Evolutionary conservation across 2,113 vertebrate genomes (phyloP).

Genomic region (Formicarius rufipectus): DNA sequence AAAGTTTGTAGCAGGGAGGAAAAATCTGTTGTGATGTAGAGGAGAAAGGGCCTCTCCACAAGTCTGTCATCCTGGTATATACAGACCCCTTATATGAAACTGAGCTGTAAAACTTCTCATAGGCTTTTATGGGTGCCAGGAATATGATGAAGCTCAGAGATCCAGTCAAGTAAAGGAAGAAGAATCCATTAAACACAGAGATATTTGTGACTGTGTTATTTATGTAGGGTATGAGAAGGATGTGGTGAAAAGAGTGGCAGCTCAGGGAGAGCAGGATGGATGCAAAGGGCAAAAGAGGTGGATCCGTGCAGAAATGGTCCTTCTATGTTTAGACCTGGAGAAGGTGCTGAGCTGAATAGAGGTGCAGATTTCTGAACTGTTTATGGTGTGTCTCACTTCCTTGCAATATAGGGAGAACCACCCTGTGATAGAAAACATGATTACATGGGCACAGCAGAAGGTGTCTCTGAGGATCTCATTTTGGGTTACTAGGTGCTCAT

Average conservation of each 20-base stretch:
- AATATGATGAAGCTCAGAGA: background rate
- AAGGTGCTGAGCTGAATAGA: background rate
- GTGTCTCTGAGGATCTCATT: background rate
- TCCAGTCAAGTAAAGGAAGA: background rate
- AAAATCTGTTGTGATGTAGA: background rate
- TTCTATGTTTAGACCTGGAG: background rate
- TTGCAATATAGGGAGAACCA: background rate
- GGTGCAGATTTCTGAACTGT: background rate
- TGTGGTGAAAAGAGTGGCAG: background rate
- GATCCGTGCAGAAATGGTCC: background rate
- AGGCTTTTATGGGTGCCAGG: background rate
- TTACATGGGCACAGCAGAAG: background rate
- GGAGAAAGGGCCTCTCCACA: background rate
- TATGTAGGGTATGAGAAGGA: background rate
- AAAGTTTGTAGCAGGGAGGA: background rate
- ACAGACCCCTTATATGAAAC: background rate
- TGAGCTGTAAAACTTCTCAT: background rate
- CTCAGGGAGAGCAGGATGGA: background rate
- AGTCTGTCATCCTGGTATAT: background rate
- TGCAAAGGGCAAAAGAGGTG: background rate
- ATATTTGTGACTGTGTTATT: background rate
- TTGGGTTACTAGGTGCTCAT: background rate
- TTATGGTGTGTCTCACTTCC: background rate
- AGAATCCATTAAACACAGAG: background rate
- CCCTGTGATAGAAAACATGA: background rate